Evolutionary conservation across 2,888 invertebrate species (phyloP).

Genomic region (Pecten maximus): DNA sequence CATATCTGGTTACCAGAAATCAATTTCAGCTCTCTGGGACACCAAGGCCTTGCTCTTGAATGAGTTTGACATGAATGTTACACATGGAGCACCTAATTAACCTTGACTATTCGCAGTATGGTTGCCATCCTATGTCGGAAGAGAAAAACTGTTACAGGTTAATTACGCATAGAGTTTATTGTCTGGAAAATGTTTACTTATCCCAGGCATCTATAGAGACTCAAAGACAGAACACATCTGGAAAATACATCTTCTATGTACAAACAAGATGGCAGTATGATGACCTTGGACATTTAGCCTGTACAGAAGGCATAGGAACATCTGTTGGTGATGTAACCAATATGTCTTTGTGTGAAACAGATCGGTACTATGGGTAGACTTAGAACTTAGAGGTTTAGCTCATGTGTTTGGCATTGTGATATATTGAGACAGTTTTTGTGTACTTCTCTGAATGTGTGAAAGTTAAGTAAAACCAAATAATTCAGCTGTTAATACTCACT

Average conservation of each 20-base stretch:
- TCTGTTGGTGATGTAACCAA: not conserved
- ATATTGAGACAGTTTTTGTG: not conserved
- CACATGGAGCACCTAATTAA: conserved; percentile 1
- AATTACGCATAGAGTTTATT: not conserved
- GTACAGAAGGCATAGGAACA: not conserved
- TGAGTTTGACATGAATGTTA: conserved; percentile 13
- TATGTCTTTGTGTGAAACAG: not conserved
- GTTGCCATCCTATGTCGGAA: not conserved
- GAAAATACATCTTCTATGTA: not conserved
- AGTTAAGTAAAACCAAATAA: not conserved
- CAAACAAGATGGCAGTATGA: not conserved
- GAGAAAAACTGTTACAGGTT: not conserved
- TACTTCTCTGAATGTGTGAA: not conserved
- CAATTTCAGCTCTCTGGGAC: not conserved
- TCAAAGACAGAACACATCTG: not conserved
- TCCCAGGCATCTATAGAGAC: not conserved
- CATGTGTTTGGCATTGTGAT: not conserved
- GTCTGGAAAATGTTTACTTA: not conserved
- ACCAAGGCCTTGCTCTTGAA: not conserved
- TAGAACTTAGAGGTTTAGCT: not conserved
- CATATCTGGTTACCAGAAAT: not conserved
- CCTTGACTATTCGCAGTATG: conserved; percentile 7
- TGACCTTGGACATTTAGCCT: conserved; percentile 17
- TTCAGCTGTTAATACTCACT: too few relatives aligned
- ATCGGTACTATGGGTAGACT: not conserved